Conservation (phyloP, 2,113 vertebrate genomes). For the Panthera leo region DNA sequence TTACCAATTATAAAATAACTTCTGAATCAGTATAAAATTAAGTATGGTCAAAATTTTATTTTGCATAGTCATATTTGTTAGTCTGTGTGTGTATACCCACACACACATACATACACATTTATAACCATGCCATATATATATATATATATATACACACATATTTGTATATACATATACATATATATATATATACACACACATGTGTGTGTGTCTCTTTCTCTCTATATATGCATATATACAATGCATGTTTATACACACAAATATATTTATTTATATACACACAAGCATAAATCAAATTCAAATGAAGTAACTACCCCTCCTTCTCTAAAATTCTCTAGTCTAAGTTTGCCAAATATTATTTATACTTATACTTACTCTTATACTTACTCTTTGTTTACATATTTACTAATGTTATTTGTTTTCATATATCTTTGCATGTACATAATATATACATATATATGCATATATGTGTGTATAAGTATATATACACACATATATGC, state of each 20-base stretch:
- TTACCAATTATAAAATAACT: not conserved
- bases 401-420: not conserved
- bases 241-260: not conserved
- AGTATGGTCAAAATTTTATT: not conserved
- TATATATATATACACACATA: not conserved
- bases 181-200: not conserved
- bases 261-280: not conserved
- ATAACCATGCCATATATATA: not conserved
- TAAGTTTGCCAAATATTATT: not conserved
- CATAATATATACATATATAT: not conserved
- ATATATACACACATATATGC: not conserved
- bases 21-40: not conserved
- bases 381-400: not conserved
- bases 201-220: not conserved
- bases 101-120: not conserved
- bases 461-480: not conserved
- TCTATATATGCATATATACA: not conserved
- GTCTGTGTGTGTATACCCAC: not conserved
- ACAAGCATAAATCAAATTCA: not conserved
- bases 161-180: not conserved
- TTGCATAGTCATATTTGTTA: not conserved
- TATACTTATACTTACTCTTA: not conserved
- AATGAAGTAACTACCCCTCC: not conserved
- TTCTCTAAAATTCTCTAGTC: not conserved
- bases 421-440: not conserved